Evolutionary conservation across 2,888 invertebrate genomes (phyloP).

Genomic region (Drosophila prostipennis): DNA sequence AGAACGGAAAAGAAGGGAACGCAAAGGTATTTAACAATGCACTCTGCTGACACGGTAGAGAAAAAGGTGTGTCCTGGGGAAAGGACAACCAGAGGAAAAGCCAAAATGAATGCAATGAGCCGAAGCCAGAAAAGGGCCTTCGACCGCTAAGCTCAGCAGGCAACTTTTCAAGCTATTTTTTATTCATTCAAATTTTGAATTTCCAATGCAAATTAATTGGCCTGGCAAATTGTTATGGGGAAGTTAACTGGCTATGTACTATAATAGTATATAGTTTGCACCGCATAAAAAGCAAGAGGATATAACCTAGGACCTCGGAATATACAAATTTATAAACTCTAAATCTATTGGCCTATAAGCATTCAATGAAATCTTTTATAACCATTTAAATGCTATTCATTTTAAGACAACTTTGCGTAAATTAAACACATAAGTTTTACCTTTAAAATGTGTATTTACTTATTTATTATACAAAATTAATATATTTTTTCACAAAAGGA

Average conservation of each 20-base stretch:
- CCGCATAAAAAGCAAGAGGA: not conserved
- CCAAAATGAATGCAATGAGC: conserved; percentile 18
- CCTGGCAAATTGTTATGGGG: conserved; percentile 82
- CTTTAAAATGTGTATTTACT: too few relatives aligned
- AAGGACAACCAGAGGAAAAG: not conserved
- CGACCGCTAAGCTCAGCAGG: not conserved
- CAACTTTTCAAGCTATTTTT: not conserved
- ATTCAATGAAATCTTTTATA: too few relatives aligned
- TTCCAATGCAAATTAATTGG: conserved; percentile 74
- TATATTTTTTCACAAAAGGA: too few relatives aligned
- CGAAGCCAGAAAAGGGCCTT: not conserved
- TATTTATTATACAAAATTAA: too few relatives aligned
- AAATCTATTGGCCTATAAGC: too few relatives aligned
- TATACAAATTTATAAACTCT: not conserved
- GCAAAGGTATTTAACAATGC: conserved; percentile 15
- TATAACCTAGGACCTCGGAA: not conserved
- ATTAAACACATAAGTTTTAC: too few relatives aligned
- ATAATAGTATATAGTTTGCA: conserved; percentile 62
- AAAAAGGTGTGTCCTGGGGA: conserved; percentile 1
- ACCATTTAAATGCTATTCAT: too few relatives aligned
- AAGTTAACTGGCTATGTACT: conserved; percentile 84
- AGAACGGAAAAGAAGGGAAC: conserved; percentile 15
- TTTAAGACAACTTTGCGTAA: too few relatives aligned
- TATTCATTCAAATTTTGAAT: conserved; percentile 82
- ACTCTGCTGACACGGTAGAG: not conserved